Conservation (phyloP, 1,140 invertebrate genomes). For the Triops longicaudatus region DNA sequence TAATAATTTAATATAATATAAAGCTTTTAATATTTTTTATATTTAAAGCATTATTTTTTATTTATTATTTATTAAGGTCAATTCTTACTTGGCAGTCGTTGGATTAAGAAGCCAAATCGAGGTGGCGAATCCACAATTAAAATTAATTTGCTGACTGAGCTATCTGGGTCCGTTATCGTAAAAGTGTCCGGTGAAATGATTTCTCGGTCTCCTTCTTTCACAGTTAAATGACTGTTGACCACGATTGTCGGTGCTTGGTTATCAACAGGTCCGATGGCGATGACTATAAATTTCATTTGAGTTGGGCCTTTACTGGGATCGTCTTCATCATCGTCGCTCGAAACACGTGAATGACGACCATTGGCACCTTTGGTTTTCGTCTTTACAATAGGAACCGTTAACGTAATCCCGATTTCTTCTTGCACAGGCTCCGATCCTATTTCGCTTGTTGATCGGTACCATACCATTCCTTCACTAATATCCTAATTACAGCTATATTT, state of each 20-base stretch:
- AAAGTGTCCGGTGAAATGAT: constrained; percentile 27
- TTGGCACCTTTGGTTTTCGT: neutral
- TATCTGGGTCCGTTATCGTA: constrained; percentile 19
- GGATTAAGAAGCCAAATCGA: constrained; percentile 20
- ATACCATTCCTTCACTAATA: neutral
- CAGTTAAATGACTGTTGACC: constrained; percentile 23
- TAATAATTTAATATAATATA: too few species aligned
- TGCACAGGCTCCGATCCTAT: constrained; percentile 16
- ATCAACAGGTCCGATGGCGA: constrained; percentile 23
- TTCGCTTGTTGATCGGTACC: constrained; percentile 10
- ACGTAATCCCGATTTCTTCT: neutral
- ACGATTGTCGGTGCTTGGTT: constrained; percentile 24
- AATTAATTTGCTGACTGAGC: neutral
- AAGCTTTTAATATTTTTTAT: too few species aligned
- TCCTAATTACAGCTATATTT: constrained; percentile 3
- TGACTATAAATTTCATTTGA: constrained; percentile 6
- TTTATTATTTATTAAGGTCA: neutral
- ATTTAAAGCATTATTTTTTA: neutral
- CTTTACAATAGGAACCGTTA: neutral
- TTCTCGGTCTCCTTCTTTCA: constrained; percentile 26
- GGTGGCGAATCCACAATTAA: constrained; percentile 21
- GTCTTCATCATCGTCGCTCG: neutral
- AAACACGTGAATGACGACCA: neutral
- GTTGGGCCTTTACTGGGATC: neutral
- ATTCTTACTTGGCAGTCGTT: constrained; percentile 16